A percentile compares a stretch with the other conserved stretches of the same genome.
Conservation (phyloP, 2,113 vertebrate species). For the Brachypteracias leptosomus region DNA sequence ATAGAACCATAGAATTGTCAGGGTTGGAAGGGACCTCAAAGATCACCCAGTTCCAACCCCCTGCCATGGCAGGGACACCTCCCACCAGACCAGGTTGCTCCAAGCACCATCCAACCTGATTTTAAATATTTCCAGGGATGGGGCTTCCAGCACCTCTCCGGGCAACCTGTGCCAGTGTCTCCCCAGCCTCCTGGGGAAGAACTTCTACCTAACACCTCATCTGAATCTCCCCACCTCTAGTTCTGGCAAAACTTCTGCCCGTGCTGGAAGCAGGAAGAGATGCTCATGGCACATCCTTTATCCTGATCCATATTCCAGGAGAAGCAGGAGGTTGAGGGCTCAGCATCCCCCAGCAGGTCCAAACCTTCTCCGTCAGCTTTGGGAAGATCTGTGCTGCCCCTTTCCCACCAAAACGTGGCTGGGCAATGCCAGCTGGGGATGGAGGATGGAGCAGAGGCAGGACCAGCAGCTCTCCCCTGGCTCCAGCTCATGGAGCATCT, state of each 20-base stretch:
- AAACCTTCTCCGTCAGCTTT: neutral
- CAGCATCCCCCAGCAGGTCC: neutral
- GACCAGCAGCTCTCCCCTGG: neutral
- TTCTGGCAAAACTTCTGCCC: neutral
- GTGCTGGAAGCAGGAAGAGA: neutral
- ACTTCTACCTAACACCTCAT: no score
- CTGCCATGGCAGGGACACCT: no score
- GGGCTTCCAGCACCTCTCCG: no score
- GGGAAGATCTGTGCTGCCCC: neutral
- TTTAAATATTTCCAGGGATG: no score
- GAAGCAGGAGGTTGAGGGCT: neutral
- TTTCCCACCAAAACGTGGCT: neutral
- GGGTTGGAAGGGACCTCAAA: no score
- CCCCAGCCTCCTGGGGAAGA: no score
- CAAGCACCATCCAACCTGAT: no score
- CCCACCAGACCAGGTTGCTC: no score
- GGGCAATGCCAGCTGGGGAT: neutral
- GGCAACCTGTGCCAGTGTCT: no score
- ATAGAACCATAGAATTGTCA: no score
- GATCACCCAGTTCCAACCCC: no score
- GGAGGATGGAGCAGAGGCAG: neutral
- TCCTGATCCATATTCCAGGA: neutral
- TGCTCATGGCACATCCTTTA: rapidly evolving
- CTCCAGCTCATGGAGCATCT: neutral
- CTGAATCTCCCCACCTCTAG: no score